Evolutionary conservation across 2,888 invertebrate species (phyloP).

Genomic region (Drosophila ochracea): DNA sequence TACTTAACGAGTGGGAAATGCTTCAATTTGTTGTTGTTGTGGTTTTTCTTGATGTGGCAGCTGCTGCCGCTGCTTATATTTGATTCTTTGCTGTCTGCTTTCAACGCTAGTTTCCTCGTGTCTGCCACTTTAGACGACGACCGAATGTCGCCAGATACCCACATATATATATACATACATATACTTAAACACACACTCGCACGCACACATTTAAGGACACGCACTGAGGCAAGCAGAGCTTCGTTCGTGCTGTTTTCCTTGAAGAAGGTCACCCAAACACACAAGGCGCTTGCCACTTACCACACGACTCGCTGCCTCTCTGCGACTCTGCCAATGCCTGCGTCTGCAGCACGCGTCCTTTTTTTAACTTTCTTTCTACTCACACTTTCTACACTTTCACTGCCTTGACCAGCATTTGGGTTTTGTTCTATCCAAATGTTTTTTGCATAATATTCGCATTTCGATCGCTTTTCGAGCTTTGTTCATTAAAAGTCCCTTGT

Average conservation of each 20-base stretch:
- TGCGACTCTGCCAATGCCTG: background rate
- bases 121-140: conserved; percentile 38
- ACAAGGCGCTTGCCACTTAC: background rate
- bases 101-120: conserved; percentile 47
- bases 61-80: conserved; percentile 15
- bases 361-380: background rate
- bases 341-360: conserved; percentile 1
- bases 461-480: conserved; percentile 38
- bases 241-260: conserved; percentile 62
- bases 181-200: background rate
- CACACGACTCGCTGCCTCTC: background rate
- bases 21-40: conserved; percentile 23
- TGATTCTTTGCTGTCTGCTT: conserved; percentile 36
- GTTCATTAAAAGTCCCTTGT: conserved; percentile 43
- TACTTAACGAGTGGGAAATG: conserved; percentile 35
- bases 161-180: conserved; percentile 5
- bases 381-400: conserved; percentile 41
- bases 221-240: conserved; percentile 29
- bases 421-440: conserved; percentile 34
- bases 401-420: conserved; percentile 62
- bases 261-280: conserved; percentile 66
- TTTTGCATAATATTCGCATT: conserved; percentile 58
- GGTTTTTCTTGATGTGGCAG: conserved; percentile 15
- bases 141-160: conserved; percentile 42
- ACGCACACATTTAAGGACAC: conserved; percentile 13